These are phyloP conservation scores for Schizopygopsis pylzovi DNA, from an alignment of 2,797 vertebrate species.

Conservation along the genomic window DNA sequence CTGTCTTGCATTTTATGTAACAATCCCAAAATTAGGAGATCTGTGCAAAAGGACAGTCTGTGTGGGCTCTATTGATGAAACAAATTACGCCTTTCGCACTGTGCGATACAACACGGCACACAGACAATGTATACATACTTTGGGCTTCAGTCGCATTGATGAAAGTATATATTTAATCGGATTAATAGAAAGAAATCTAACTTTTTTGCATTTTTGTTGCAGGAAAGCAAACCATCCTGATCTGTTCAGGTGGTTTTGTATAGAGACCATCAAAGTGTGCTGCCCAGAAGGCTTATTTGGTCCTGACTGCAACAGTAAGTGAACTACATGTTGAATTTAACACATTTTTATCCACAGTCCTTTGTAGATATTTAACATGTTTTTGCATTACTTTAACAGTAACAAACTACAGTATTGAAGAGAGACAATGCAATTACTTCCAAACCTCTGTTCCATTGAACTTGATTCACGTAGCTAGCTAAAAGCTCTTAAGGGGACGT, in stretches of 20 bases:
- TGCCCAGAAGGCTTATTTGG: conserved; percentile 91
- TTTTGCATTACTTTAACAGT: background rate
- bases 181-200: background rate
- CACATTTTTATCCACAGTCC: background rate
- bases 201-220: conserved; percentile 46
- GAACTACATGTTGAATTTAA: conserved; percentile 21
- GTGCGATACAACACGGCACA: background rate
- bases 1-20: background rate
- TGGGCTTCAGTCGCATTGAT: background rate
- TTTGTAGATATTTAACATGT: background rate
- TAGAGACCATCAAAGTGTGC: conserved; percentile 88
- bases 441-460: background rate
- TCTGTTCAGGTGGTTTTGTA: conserved; percentile 95
- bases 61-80: background rate
- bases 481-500: background rate
- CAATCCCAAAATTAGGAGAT: background rate
- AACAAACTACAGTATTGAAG: background rate
- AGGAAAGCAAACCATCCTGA: conserved; percentile 91
- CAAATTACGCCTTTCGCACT: background rate
- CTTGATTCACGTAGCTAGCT: background rate
- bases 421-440: background rate
- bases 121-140: conserved; percentile 14
- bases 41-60: background rate
- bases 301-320: conserved; percentile 86
- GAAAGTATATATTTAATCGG: background rate